Base-by-base conservation (phyloP, 2,888 invertebrate species). In the Platynereis dumerilii region DNA sequence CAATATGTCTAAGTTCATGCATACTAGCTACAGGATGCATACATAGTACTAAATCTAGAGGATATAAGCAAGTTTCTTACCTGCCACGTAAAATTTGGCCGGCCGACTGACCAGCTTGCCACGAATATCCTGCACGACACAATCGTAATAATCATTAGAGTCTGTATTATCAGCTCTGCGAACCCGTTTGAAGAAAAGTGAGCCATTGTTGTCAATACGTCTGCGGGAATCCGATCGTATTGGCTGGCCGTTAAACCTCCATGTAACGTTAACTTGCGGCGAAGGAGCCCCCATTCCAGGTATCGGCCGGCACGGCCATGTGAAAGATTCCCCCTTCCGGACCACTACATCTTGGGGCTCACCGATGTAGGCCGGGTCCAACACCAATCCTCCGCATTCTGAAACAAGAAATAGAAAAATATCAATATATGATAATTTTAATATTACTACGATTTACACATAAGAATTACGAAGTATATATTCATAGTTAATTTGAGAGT, bases 1-100 rank as follows among this genome's bases (percentile, higher is more conserved):
- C n/a, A n/a, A n/a, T n/a, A n/a, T n/a, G n/a, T n/a, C n/a, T n/a
- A n/a, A n/a, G n/a, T n/a, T 34, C 34, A 34, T 34, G 34, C 34
- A 34, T 12, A 34, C 34, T 34, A 34, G 34, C 34, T 34, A 34
- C 34, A 34, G 34, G 34, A 34, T 34, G 34, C 34, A 34, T 34
- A 34, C 34, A 7, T 34, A 34, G 12, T 7, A 34, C 34, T 34
- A 34, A 34, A 7, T 34, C 34, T 34, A 34, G 34, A 34, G 34
- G 34, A 34, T 34, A 34, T 12, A 34, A 34, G 34, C 34, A 34
- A 34, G 12, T 48, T 48, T 20, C 67, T 34, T 64, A 67, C 67
- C 44, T 56, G 67, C 67, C 28, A 67, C 39, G 26, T 58, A 48
- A n/a, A 67, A 52, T 22, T 48, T 42, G 10, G 67, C 67, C n/a